A percentile compares a stretch with the other conserved stretches of the same genome.
These are phyloP conservation scores for Spialia ferax DNA, from an alignment of 2,888 invertebrate genomes.

Conservation along the genomic window DNA sequence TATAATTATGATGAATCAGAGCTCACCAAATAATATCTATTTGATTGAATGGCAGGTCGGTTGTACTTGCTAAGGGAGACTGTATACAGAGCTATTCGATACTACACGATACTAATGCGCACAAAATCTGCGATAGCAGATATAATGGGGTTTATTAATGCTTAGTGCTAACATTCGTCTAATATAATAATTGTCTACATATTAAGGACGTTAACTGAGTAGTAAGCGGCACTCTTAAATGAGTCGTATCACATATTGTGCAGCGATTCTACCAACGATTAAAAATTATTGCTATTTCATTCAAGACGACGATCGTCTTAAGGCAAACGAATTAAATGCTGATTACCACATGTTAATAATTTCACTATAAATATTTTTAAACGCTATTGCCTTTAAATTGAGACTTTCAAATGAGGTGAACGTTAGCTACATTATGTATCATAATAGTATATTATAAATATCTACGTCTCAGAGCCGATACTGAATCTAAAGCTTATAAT, in stretches of 20 bases:
- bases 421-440: constrained; percentile 54
- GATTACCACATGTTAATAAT: constrained; percentile 62
- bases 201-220: constrained; percentile 80
- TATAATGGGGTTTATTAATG: constrained; percentile 74
- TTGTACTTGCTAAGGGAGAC: constrained; percentile 19
- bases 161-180: constrained; percentile 78
- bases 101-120: constrained; percentile 39
- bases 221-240: constrained; percentile 76
- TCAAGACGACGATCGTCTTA: constrained; percentile 72
- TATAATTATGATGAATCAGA: no score
- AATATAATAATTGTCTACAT: constrained; percentile 83
- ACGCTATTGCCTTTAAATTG: constrained; percentile 55
- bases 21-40: no score
- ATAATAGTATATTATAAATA: constrained; percentile 44
- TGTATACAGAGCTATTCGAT: constrained; percentile 29
- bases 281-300: constrained; percentile 81
- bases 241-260: constrained; percentile 82
- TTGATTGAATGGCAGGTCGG: background rate
- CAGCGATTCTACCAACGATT: constrained; percentile 74
- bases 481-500: constrained; percentile 61
- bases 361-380: constrained; percentile 52
- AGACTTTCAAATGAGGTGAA: constrained; percentile 57
- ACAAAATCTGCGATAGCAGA: constrained; percentile 40
- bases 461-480: constrained; percentile 49
- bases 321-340: constrained; percentile 75